phyloP scores from a whole-genome alignment of 2,888 invertebrate species.

The Diadegma fenestrale region DNA sequence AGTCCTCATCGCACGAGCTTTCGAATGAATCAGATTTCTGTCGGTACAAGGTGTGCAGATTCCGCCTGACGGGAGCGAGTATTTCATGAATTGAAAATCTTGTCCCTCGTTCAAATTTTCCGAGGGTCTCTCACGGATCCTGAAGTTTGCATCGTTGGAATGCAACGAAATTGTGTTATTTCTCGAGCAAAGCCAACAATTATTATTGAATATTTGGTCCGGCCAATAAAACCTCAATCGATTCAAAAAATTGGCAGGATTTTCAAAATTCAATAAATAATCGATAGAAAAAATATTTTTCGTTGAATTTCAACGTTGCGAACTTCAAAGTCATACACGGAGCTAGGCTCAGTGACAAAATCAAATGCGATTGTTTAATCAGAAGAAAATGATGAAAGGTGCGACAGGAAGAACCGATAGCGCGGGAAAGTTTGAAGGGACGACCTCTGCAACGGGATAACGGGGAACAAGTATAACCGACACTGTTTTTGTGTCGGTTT shows the following conservation, averaged over 20 bases:
- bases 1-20: not conserved
- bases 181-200: too few species aligned
- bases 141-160: too few species aligned
- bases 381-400: not conserved
- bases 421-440: not conserved
- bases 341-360: constrained; percentile 26
- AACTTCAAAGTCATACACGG: too few species aligned
- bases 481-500: constrained; percentile 64
- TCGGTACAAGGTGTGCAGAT: constrained; percentile 4
- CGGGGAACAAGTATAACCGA: constrained; percentile 40
- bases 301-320: too few species aligned
- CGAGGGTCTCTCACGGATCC: not conserved
- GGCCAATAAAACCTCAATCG: too few species aligned
- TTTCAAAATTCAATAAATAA: too few species aligned
- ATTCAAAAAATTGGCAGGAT: too few species aligned
- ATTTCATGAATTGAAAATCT: constrained; percentile 43
- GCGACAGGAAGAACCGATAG: not conserved
- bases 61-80: not conserved
- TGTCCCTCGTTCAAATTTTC: not conserved
- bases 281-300: too few species aligned
- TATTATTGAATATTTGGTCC: too few species aligned
- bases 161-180: too few species aligned
- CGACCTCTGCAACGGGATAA: too few species aligned
- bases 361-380: constrained; percentile 50
- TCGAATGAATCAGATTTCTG: constrained; percentile 4